phyloP scores from a whole-genome alignment of 2,797 vertebrate genomes.

The Sebastes wilsoni region DNA sequence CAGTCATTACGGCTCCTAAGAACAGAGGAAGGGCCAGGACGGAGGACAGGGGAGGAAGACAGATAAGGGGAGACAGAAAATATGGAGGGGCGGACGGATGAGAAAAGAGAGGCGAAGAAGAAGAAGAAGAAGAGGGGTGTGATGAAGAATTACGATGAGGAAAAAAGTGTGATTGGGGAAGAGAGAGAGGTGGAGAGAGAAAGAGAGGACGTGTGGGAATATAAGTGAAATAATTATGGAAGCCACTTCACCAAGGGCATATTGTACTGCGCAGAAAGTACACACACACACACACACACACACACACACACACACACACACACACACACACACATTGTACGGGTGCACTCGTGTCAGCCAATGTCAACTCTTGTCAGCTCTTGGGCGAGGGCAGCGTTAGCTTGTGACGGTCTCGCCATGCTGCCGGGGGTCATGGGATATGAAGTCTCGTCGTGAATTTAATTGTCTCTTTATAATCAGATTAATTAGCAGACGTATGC shows the following conservation, averaged over 20 bases:
- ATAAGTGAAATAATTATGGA: conserved; percentile 72
- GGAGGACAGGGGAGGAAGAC: conserved; percentile 40
- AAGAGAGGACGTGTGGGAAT: conserved; percentile 50
- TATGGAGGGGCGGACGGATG: conserved; percentile 61
- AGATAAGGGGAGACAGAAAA: conserved; percentile 71
- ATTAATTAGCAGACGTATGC: conserved; percentile 78
- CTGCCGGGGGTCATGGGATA: conserved; percentile 54
- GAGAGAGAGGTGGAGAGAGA: conserved; percentile 25
- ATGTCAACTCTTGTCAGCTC: conserved; percentile 63
- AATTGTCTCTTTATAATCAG: conserved; percentile 80
- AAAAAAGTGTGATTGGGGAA: conserved; percentile 49
- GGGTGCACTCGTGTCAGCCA: conserved; percentile 32
- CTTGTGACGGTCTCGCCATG: conserved; percentile 27
- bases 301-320: conserved; percentile 2
- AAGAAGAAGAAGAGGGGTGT: conserved; percentile 38
- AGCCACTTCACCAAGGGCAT: conserved; percentile 72
- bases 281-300: conserved; percentile 9
- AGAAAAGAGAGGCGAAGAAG: conserved; percentile 43
- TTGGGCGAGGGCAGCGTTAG: conserved; percentile 38
- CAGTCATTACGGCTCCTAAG: conserved; percentile 68
- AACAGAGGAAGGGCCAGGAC: conserved; percentile 54
- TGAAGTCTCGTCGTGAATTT: conserved; percentile 69
- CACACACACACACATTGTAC: background rate
- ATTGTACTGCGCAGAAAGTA: conserved; percentile 51
- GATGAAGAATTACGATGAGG: conserved; percentile 73